Evolutionary conservation across 2,113 vertebrate species (phyloP).

Genomic region (Harpagus bidentatus): DNA sequence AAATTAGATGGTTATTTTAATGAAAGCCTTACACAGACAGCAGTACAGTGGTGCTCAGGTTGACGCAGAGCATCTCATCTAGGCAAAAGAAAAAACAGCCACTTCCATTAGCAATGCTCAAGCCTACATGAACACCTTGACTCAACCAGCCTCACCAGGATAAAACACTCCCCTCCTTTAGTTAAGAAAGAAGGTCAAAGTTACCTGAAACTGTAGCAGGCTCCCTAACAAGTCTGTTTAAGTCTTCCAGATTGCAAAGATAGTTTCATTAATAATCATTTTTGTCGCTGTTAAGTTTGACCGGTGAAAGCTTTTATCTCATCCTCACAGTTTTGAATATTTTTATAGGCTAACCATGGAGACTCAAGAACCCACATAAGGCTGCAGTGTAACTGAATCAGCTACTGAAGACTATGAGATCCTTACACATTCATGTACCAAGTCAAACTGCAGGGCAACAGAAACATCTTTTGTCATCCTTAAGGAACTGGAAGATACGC

Average conservation of each 20-base stretch:
- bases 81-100: background rate
- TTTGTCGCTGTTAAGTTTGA: background rate
- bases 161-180: background rate
- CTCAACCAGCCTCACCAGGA: background rate
- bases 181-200: background rate
- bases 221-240: background rate
- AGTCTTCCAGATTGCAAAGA: background rate
- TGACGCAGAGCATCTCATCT: background rate
- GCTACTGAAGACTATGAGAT: background rate
- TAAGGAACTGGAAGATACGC: background rate
- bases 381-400: background rate
- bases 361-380: background rate
- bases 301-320: background rate
- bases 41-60: background rate
- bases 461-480: background rate
- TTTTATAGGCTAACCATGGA: background rate
- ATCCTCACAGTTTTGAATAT: background rate
- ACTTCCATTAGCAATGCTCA: background rate
- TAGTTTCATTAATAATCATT: background rate
- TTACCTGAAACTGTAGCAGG: background rate
- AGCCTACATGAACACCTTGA: accelerated
- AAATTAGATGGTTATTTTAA: background rate
- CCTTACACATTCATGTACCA: background rate
- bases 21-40: background rate
- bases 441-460: background rate